Conservation (phyloP, 2,888 invertebrate genomes). For the Tenthredo mesomela region DNA sequence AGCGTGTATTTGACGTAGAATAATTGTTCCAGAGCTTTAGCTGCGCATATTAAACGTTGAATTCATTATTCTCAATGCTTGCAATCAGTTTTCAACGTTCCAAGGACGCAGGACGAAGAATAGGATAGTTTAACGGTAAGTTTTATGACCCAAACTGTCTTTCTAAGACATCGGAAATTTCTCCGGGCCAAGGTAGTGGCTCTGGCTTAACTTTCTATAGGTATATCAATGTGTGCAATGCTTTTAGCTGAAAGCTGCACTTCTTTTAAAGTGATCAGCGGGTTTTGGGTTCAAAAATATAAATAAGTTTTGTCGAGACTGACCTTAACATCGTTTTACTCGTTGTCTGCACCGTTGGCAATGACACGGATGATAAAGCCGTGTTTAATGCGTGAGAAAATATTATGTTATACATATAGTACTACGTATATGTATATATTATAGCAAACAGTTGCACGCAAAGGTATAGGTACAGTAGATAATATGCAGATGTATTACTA, state of each 20-base stretch:
- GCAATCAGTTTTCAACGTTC: background rate
- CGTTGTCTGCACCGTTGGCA: slow-evolving; percentile 29
- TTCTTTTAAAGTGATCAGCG: background rate
- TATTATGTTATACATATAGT: background rate
- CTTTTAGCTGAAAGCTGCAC: background rate
- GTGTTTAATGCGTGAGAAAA: slow-evolving; percentile 24
- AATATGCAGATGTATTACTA: background rate
- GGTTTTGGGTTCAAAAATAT: slow-evolving; percentile 17
- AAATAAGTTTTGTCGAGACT: background rate
- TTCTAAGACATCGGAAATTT: background rate
- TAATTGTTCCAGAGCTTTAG: background rate
- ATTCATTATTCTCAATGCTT: background rate
- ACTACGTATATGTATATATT: too few relatives aligned
- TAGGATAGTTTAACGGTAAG: slow-evolving; percentile 31
- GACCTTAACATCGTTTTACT: slow-evolving; percentile 44
- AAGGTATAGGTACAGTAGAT: background rate
- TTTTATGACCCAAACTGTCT: slow-evolving; percentile 4
- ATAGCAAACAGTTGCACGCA: background rate
- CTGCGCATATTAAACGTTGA: background rate
- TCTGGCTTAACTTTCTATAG: background rate
- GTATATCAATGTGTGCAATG: background rate
- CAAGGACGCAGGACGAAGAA: background rate
- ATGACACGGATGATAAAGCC: slow-evolving; percentile 54
- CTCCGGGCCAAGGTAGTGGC: slow-evolving; percentile 31
- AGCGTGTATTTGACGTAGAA: background rate